Evolutionary conservation across 2,888 invertebrate genomes (phyloP).

Genomic region (Xestobium rufovillosum): DNA sequence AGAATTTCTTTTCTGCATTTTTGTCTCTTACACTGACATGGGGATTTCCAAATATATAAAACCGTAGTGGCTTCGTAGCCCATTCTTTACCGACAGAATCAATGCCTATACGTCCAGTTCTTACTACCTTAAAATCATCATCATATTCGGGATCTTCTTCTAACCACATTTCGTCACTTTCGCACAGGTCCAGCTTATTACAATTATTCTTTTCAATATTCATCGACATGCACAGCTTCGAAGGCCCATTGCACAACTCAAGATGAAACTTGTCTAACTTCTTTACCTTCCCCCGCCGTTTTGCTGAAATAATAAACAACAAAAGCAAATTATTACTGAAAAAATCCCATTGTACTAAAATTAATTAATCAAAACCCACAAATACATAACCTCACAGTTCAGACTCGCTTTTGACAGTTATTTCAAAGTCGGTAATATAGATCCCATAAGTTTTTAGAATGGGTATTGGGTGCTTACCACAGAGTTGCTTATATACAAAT

Average conservation of each 20-base stretch:
- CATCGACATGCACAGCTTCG: constrained; percentile 62
- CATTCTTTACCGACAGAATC: constrained; percentile 53
- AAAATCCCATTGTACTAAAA: no score
- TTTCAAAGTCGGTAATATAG: no score
- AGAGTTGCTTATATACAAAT: no score
- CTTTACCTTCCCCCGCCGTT: no score
- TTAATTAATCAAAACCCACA: no score
- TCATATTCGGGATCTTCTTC: constrained; percentile 36
- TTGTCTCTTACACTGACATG: constrained; percentile 54
- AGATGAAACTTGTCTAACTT: no score
- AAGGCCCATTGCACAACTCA: constrained; percentile 63
- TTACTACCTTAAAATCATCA: constrained; percentile 39
- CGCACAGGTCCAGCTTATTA: constrained; percentile 49
- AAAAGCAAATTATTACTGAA: no score
- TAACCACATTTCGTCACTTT: constrained; percentile 45
- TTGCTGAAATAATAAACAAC: no score
- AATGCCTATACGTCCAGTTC: constrained; percentile 55
- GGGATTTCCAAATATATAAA: constrained; percentile 52
- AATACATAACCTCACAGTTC: no score
- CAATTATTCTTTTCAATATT: constrained; percentile 49
- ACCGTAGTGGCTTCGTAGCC: constrained; percentile 55
- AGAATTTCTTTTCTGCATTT: constrained; percentile 44
- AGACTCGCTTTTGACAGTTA: no score
- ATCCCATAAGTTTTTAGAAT: no score
- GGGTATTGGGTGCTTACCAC: no score